Evolutionary conservation across 2,888 invertebrate species (phyloP), one percentile per base, ranked within the genome.

Genomic region (Drepanosiphum platanoidis): DNA sequence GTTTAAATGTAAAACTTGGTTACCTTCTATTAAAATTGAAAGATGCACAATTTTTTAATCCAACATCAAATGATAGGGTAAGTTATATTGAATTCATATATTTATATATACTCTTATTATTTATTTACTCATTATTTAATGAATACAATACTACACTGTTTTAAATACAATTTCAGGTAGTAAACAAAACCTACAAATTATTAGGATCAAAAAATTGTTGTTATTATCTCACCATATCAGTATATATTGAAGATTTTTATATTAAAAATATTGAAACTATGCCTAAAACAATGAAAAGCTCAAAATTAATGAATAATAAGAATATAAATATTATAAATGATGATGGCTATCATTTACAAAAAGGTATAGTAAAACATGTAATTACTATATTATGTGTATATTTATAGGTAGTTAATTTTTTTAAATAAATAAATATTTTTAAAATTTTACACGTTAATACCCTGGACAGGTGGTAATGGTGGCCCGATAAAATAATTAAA

Each of bases 171-270:
- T 77, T 84, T 39, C 58, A 84, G 84, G 52, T 84, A 30, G 68
- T 77, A 11, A 70, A 15, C 32, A 68, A 46, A 52, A 15, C 68
- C 8, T 84, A 68, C 39, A 84, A 77, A 77, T 32, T 84, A 70
- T 77, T 77, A n/a, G 84, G 84, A 39, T 68, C 84, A 27, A 84
- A 84, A 84, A 70, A 5, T 32, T 42, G 75, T 58, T 68, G 32
- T 68, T 84, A 84, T 30, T 22, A 36, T 36, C 30, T 84, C 36
- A 84, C 52, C 4, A 22, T 84, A n/a, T 84, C 84, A 58, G 68
- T 84, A n/a, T 52, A 39, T 68, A 77, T 84, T 77, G 84, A 84
- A 70, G 84, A 84, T 77, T 22, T 22, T 22, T 68, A 34, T 77
- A 18, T 5, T 32, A 39, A 77, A 5, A 13, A 27, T 70, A 39